Evolutionary conservation across 2,797 vertebrate genomes (phyloP).

Genomic region (Sebastes cheni): DNA sequence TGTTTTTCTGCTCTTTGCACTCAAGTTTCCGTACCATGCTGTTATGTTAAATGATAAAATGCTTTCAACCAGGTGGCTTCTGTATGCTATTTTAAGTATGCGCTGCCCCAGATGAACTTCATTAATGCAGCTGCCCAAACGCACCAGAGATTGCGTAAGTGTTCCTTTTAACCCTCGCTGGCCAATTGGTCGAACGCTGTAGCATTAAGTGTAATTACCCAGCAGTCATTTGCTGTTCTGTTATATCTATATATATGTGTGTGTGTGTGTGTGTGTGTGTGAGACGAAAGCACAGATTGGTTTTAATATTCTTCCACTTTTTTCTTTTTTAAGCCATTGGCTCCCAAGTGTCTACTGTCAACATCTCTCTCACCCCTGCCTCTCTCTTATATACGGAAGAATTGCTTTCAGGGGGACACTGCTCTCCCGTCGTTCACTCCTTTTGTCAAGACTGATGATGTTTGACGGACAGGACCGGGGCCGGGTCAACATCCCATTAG

Average conservation of each 20-base stretch:
- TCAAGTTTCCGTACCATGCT: neutral
- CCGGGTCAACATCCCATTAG: conserved; percentile 62
- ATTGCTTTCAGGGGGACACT: conserved; percentile 31
- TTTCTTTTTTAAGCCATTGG: conserved; percentile 1
- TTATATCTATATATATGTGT: conserved; percentile 1
- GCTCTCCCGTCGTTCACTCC: conserved; percentile 8
- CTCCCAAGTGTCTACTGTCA: conserved; percentile 6
- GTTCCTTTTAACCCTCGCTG: conserved; percentile 36
- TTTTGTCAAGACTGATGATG: conserved; percentile 51
- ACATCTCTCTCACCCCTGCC: neutral
- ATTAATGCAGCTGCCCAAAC: neutral
- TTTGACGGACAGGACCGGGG: conserved; percentile 51
- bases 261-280: neutral
- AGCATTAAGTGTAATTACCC: conserved; percentile 46
- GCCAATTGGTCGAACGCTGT: conserved; percentile 38
- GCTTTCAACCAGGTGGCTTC: neutral
- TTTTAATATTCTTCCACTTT: neutral
- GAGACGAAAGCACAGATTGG: neutral
- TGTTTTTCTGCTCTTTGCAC: neutral
- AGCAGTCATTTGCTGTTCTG: conserved; percentile 32
- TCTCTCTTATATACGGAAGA: neutral
- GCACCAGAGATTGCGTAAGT: neutral
- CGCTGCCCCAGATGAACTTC: neutral
- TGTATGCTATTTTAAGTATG: neutral
- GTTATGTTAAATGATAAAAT: neutral